phyloP scores from a whole-genome alignment of 64 coral and sea anemone species.

The Pocillopora verrucosa region DNA sequence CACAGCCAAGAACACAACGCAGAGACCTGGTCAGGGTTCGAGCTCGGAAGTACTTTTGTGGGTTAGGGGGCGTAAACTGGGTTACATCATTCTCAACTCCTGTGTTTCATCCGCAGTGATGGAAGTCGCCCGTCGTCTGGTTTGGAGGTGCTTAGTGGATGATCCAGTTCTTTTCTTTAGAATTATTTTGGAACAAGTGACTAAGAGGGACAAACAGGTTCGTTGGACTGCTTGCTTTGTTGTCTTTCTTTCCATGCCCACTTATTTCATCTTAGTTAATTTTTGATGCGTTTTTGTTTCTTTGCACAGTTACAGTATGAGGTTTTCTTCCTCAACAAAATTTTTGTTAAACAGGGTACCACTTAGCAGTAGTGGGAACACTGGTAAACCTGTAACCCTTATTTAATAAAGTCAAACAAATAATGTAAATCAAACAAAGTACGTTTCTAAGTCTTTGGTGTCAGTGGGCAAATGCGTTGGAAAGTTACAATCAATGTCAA shows the following conservation, averaged over 20 bases:
- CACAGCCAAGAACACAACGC: background rate
- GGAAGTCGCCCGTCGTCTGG: conserved; percentile 74
- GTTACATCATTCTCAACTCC: background rate
- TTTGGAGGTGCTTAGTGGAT: conserved; percentile 95
- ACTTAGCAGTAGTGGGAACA: no score
- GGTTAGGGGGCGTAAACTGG: background rate
- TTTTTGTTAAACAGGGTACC: no score
- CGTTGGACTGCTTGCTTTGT: background rate
- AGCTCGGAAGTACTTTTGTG: background rate
- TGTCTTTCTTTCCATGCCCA: background rate
- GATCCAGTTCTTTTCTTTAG: conserved; percentile 95
- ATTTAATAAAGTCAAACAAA: no score
- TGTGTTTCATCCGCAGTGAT: conserved; percentile 63
- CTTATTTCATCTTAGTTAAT: no score
- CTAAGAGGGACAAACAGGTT: conserved; percentile 96
- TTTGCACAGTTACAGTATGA: background rate
- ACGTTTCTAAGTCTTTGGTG: no score
- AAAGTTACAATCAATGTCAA: no score
- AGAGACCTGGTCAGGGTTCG: background rate
- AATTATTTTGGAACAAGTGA: conserved; percentile 90
- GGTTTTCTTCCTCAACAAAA: no score
- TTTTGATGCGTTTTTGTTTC: background rate
- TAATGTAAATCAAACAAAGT: no score
- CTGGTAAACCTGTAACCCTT: no score
- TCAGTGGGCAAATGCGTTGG: no score